Evolutionary conservation across 53 echinoderm and acorn worm genomes (phyloP), one percentile per base, ranked within the genome.

Genomic region (Glandiceps talaboti): DNA sequence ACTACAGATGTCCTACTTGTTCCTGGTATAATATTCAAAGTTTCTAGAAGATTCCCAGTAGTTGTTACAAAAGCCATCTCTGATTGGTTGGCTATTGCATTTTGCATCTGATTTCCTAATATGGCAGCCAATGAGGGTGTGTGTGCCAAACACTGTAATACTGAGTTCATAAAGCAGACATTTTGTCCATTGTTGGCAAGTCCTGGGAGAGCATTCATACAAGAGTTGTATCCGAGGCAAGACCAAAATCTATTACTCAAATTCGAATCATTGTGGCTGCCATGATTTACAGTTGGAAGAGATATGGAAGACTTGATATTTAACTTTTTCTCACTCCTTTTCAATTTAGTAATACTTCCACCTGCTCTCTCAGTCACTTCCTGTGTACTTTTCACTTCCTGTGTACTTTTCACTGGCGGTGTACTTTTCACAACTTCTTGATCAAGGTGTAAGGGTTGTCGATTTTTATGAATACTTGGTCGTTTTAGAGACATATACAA

Each of bases 101-200:
- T 12, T 27, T 30, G 26, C 32, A 27, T 32, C 26, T 83, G 76
- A 27, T 45, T 77, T 0, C 33, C 30, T n/a, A 83, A 26, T 1
- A 72, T 27, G n/a, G 77, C 31, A 26, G 76, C 64, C 0, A 83
- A 72, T 27, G 30, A 30, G 0, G 77, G 83, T 30, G 78, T 75
- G 33, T 87, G 87, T 25, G 87, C 73, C 72, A 87, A 72, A 30
- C 87, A 87, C 80, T 87, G 87, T 31, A 87, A 1, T 0, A 87
- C 83, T 0, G 87, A 75, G 33, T 87, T 87, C n/a, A 87, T 79
- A 74, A 83, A 87, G 80, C 87, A 87, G 0, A 83, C 30, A 73
- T 87, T 87, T 31, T 77, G 79, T 30, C 87, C 87, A 27, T 29
- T 33, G 28, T 87, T 87, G n/a, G 79, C 83, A 1, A 87, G 72